phyloP scores from a whole-genome alignment of 2,888 invertebrate genomes.

The Patella pellucida region DNA sequence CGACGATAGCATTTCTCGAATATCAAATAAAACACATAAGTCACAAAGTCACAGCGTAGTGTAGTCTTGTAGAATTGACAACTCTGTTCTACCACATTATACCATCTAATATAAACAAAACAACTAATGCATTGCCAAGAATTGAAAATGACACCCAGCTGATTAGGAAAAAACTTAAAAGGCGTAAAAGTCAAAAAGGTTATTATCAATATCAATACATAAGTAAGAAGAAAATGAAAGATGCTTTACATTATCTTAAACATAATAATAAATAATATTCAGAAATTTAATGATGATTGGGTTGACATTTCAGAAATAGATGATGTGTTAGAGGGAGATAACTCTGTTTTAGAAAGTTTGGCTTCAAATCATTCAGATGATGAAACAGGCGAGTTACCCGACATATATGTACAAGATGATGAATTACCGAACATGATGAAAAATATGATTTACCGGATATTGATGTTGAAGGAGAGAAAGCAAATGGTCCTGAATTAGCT shows the following conservation, averaged over 20 bases:
- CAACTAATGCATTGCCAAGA: background rate
- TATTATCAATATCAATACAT: background rate
- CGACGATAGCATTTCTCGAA: no score
- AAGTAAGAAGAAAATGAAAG: background rate
- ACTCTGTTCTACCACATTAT: no score
- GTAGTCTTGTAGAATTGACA: no score
- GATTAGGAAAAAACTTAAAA: background rate
- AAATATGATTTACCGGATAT: background rate
- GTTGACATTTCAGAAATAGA: background rate
- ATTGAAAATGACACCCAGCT: background rate
- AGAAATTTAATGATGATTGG: constrained; percentile 13
- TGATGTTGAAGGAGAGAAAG: background rate
- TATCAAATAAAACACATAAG: no score
- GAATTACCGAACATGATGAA: background rate
- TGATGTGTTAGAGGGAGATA: background rate
- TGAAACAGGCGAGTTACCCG: background rate
- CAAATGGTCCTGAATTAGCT: constrained; percentile 11
- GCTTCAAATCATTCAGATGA: background rate
- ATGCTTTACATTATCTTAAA: constrained; percentile 3
- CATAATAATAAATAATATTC: constrained; percentile 7
- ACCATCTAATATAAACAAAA: constrained; percentile 12
- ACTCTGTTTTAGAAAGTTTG: background rate
- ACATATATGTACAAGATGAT: background rate
- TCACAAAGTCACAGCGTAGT: no score
- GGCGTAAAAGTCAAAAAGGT: background rate